These are phyloP conservation scores for Zelostemma sp. DNA, from an alignment of 1,140 invertebrate genomes.

Conservation along the genomic window DNA sequence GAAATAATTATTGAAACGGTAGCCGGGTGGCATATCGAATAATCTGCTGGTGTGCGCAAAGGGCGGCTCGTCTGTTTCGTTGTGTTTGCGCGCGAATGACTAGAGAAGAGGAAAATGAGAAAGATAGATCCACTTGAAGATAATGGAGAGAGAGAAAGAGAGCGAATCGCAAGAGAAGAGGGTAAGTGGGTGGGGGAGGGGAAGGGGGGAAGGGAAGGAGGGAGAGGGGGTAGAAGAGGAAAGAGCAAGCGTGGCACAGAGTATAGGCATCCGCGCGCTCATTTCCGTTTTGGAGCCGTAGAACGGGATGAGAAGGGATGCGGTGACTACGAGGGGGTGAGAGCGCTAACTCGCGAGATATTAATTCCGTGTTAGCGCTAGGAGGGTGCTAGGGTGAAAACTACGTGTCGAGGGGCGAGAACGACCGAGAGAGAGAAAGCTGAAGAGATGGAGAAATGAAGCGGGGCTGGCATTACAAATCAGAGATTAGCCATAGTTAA, in stretches of 20 bases:
- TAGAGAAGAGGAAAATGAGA: conserved; percentile 26
- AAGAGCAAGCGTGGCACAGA: conserved; percentile 37
- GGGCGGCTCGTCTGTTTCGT: conserved; percentile 36
- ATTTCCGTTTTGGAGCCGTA: conserved; percentile 66
- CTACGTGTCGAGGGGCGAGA: conserved; percentile 60
- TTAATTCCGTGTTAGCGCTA: conserved; percentile 71
- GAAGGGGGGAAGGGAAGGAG: conserved; percentile 46
- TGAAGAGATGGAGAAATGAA: conserved; percentile 27
- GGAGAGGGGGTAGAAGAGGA: conserved; percentile 48
- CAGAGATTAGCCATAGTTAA: conserved; percentile 71
- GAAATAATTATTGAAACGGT: conserved; percentile 57
- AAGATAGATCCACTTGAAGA: conserved; percentile 32
- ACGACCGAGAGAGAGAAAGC: conserved; percentile 34
- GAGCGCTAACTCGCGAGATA: conserved; percentile 71
- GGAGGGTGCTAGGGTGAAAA: conserved; percentile 66
- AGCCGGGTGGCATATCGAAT: conserved; percentile 11
- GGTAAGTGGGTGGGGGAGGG: conserved; percentile 43
- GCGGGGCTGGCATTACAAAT: conserved; percentile 67
- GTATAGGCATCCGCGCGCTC: conserved; percentile 69
- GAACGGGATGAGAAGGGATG: conserved; percentile 49
- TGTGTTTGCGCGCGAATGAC: conserved; percentile 31
- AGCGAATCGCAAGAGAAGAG: conserved; percentile 36
- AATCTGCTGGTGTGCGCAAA: conserved; percentile 34
- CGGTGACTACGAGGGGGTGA: conserved; percentile 15
- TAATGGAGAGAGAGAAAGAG: conserved; percentile 47